Base-by-base conservation (phyloP, 2,113 vertebrate genomes). In the Aldabrachelys gigantea region DNA sequence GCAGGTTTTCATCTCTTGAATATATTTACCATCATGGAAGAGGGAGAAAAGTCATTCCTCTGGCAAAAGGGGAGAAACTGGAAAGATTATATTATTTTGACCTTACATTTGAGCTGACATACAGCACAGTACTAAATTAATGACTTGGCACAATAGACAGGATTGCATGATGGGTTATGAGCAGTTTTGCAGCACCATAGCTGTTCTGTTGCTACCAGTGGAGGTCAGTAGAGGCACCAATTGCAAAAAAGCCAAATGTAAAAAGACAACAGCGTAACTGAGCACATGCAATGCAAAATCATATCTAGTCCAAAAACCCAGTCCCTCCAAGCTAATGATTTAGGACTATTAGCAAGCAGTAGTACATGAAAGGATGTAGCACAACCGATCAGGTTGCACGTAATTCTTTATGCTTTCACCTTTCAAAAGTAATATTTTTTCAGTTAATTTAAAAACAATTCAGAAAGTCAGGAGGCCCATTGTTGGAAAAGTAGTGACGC, bases 171-270 rank as follows among this genome's bases (percentile, higher is more conserved):
- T 92, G 91, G 93, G 88, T 94, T 97, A 93, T 41, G 24, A 88
- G 89, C 89, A 17, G 59, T 56, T 92, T 91, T 69, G 90, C 93
- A 85, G 87, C 78, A 49, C 75, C 65, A 75, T 85, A 90, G 94
- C 94, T 94, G 87, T 78, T 83, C n/a, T 19, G 78, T 59, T 95
- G 89, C 90, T 94, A 97, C 97, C 97, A 97, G 97, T 88, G 96
- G 97, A 97, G 97, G 97, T 97, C 97, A 98, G 95, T 25, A 97
- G 92, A 96, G 95, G 76, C 65, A 96, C 90, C 94, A 17, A 29
- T 96, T 95, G 94, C 82, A 90, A 82, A 87, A 50, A 41, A 96
- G 57, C 75, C 94, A 95, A 97, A 94, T 31, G 38, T 80, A 88
- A 95, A 79, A 87, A 95, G 82, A 92, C 82, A 92, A 96, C 95